Base-by-base conservation (phyloP, 2,888 invertebrate genomes). In the Polia nebulosa region DNA sequence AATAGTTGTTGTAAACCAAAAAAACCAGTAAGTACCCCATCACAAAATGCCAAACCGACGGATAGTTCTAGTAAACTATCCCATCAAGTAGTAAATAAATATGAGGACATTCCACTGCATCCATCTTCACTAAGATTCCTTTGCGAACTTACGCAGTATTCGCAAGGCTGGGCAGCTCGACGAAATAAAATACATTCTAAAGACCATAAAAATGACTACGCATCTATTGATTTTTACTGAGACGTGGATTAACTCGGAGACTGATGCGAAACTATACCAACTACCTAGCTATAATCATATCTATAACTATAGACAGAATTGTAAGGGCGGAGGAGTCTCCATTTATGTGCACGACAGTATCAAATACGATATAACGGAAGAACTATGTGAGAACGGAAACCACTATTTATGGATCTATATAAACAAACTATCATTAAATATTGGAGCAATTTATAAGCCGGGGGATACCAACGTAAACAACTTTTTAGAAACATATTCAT, bases 151-250 rank as follows among this genome's bases (percentile, higher is more conserved):
- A n/a, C n/a, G n/a, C n/a, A n/a, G n/a, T n/a, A n/a, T n/a, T n/a
- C n/a, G n/a, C n/a, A n/a, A n/a, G n/a, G n/a, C n/a, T n/a, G n/a
- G n/a, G n/a, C n/a, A n/a, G n/a, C n/a, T n/a, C n/a, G n/a, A n/a
- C n/a, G n/a, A n/a, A n/a, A n/a, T n/a, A n/a, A n/a, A n/a, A n/a
- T n/a, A n/a, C n/a, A n/a, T n/a, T n/a, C n/a, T n/a, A n/a, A n/a
- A n/a, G n/a, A n/a, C n/a, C 1, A 59, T 53, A 44, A 7, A 9
- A 15, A 15, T 3, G 11, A 59, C 65, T 34, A 53, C 20, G 1
- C 66, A 66, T 11, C 8, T 66, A 2, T 9, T 66, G 8, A 53
- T 66, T 13, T 66, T 66, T 9, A 59, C 65, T 0, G 59, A 66
- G n/a, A 66, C 59, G 1, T 66, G 65, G 65, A 66, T 66, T 27